Percentiles rank a stretch among this genome's conserved stretches.
Evolutionary conservation across 2,797 vertebrate species (phyloP).

Genomic region (Micropoecilia bifurca): DNA sequence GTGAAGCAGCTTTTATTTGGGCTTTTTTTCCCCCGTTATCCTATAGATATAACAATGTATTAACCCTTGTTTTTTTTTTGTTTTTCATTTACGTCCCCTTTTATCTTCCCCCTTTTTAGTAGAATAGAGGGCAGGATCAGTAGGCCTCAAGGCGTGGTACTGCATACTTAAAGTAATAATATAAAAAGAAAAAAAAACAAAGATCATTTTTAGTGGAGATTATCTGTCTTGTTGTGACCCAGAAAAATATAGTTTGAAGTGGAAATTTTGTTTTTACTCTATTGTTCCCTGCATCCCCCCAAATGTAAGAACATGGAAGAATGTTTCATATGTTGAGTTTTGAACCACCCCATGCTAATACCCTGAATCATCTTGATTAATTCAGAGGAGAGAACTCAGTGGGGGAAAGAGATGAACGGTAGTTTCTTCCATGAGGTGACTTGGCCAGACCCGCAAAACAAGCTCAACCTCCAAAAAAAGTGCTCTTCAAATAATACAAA

Average conservation of each 20-base stretch:
- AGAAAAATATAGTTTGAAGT: conserved; percentile 82
- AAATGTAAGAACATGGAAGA: conserved; percentile 73
- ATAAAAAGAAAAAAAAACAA: conserved; percentile 50
- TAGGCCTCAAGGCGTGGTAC: conserved; percentile 81
- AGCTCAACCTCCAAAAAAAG: conserved; percentile 37
- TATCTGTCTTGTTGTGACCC: conserved; percentile 79
- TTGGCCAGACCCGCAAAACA: conserved; percentile 26
- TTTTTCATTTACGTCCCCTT: conserved; percentile 57
- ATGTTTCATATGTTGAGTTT: conserved; percentile 53
- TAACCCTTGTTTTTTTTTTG: conserved; percentile 61
- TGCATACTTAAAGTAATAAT: conserved; percentile 81
- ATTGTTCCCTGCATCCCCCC: conserved; percentile 60
- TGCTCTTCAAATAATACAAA: conserved; percentile 48
- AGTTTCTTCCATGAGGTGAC: conserved; percentile 21
- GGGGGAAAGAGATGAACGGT: conserved; percentile 39
- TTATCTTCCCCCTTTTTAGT: conserved; percentile 65
- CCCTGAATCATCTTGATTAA: conserved; percentile 4
- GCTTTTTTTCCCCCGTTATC: conserved; percentile 61
- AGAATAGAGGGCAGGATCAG: conserved; percentile 77
- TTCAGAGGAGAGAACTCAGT: conserved; percentile 32
- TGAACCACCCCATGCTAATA: conserved; percentile 38
- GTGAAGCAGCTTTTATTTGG: conserved; percentile 80
- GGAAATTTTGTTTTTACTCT: conserved; percentile 75
- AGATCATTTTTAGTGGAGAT: conserved; percentile 76
- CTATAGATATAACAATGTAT: conserved; percentile 73